phyloP scores from a whole-genome alignment of 2,113 vertebrate species.

The Muntiacus reevesi region DNA sequence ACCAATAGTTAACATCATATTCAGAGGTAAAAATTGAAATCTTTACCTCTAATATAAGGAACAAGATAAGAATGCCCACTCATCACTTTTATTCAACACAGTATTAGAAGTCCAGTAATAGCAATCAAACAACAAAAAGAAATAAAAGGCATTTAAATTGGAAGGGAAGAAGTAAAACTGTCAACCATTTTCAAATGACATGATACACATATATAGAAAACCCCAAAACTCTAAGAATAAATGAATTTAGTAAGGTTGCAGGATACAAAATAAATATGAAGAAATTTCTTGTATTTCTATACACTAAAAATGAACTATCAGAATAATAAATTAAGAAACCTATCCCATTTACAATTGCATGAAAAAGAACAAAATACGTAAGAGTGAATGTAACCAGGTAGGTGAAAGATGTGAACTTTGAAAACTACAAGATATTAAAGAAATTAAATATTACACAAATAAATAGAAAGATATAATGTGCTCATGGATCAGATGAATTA shows the following conservation, averaged over 20 bases:
- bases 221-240: neutral
- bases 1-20: neutral
- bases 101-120: neutral
- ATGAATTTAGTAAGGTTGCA: neutral
- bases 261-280: neutral
- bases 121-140: neutral
- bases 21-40: neutral
- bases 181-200: neutral
- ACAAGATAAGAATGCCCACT: neutral
- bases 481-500: neutral
- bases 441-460: neutral
- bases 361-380: neutral
- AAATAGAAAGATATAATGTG: neutral
- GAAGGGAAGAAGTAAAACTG: neutral
- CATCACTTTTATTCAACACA: neutral
- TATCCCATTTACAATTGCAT: neutral
- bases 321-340: neutral
- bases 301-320: neutral
- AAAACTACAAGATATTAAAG: neutral
- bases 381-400: neutral
- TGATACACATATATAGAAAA: neutral
- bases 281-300: neutral
- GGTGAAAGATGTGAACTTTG: neutral
- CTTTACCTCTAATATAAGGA: neutral
- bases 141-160: neutral